Evolutionary conservation across 2,888 invertebrate species (phyloP).

Genomic region (Aporophyla nigra): DNA sequence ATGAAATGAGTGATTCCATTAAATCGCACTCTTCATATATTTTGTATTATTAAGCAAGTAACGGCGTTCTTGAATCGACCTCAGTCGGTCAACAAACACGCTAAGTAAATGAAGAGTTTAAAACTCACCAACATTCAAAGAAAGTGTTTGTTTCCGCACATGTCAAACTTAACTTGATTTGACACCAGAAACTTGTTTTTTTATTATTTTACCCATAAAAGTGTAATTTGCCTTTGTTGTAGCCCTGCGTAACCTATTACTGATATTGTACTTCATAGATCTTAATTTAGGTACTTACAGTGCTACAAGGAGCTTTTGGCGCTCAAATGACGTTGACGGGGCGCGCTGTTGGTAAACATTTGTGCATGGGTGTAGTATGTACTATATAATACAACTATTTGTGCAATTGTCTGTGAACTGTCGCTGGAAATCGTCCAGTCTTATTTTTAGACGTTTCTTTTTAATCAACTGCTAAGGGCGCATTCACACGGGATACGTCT

Average conservation of each 20-base stretch:
- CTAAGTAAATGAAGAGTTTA: conserved; percentile 34
- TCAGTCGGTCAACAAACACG: conserved; percentile 21
- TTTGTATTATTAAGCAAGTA: conserved; percentile 37
- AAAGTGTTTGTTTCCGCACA: conserved; percentile 41
- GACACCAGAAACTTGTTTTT: background rate
- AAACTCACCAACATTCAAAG: conserved; percentile 43
- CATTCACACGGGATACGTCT: too few species aligned
- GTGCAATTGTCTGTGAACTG: background rate
- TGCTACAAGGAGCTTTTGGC: background rate
- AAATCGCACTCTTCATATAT: conserved; percentile 58
- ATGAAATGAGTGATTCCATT: conserved; percentile 65
- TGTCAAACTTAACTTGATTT: conserved; percentile 7
- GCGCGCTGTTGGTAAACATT: background rate
- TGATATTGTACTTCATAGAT: background rate
- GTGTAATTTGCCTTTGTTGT: background rate
- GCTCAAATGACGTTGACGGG: background rate
- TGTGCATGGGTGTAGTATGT: background rate
- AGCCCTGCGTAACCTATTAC: background rate
- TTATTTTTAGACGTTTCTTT: background rate
- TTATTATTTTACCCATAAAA: background rate
- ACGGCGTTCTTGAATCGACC: conserved; percentile 46
- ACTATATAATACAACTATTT: too few species aligned
- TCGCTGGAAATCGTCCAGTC: background rate
- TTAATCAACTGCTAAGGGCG: background rate
- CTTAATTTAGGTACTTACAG: background rate